These are phyloP conservation scores for Lamproptera curius DNA, from an alignment of 2,888 invertebrate species.

Conservation along the genomic window DNA sequence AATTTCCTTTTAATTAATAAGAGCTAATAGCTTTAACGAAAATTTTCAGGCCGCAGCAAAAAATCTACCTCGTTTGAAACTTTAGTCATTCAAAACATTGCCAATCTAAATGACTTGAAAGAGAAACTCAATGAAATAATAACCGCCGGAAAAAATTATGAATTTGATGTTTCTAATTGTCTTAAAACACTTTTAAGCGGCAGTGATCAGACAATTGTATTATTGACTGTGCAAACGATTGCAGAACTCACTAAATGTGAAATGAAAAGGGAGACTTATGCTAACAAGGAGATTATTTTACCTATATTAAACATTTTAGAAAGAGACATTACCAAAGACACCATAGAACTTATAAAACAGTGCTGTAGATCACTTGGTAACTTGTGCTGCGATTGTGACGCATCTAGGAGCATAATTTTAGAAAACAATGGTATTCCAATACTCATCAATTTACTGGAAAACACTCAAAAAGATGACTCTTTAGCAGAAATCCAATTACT, in stretches of 20 bases:
- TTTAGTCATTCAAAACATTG: slow-evolving; percentile 60
- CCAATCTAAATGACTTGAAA: slow-evolving; percentile 60
- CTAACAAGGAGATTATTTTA: slow-evolving; percentile 78
- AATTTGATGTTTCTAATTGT: slow-evolving; percentile 63
- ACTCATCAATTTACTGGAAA: slow-evolving; percentile 58
- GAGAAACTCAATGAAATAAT: slow-evolving; percentile 66
- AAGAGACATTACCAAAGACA: slow-evolving; percentile 48
- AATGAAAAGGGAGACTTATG: slow-evolving; percentile 84
- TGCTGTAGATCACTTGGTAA: slow-evolving; percentile 91
- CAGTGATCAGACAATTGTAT: slow-evolving; percentile 71
- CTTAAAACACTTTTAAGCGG: slow-evolving; percentile 59
- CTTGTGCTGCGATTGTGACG: slow-evolving; percentile 92
- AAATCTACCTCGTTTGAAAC: slow-evolving; percentile 60
- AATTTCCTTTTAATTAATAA: slow-evolving; percentile 6
- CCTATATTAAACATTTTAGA: slow-evolving; percentile 76
- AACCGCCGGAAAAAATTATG: slow-evolving; percentile 59
- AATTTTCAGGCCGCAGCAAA: slow-evolving; percentile 54
- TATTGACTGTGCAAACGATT: slow-evolving; percentile 82
- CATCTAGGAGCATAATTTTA: slow-evolving; percentile 75
- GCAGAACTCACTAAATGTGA: slow-evolving; percentile 91
- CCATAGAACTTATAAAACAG: slow-evolving; percentile 81
- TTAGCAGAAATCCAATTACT: slow-evolving; percentile 79
- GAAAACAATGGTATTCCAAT: slow-evolving; percentile 67
- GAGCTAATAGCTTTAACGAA: slow-evolving; percentile 10
- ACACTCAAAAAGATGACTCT: slow-evolving; percentile 41